Base-by-base conservation (phyloP, 92 coral and sea anemone genomes). In the Phymanthus crucifer region DNA sequence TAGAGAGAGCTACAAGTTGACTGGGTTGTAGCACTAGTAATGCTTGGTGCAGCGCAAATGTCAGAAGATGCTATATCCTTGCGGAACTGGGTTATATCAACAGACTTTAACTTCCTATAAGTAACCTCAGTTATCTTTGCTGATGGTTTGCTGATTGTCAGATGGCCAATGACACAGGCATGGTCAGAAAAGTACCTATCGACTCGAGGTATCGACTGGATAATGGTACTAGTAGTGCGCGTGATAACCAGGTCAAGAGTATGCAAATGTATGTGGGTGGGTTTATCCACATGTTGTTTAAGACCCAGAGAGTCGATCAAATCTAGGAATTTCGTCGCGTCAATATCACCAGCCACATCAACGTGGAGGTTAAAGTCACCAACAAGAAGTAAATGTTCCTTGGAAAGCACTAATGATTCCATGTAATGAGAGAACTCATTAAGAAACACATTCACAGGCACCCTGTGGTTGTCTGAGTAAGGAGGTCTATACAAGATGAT, bases 181-280 rank as follows among this genome's bases (percentile, higher is more conserved):
- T 87, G 90, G 67, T 87, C 90, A 77, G 86, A 87, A 32, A 87
- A 82, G 67, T 76, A 87, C 72, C 74, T 73, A 37, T 45, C 78
- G 33, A 82, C 50, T 16, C 82, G 16, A 5, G 85, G 89, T 64
- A 68, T 23, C 66, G 61, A 52, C 5, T 52, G 61, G 21, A 86
- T 74, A 57, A 74, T 31, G 43, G 38, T 35, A 32, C 72, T 40
- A 27, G 80, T 48, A 24, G 19, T 61, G 24, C 77, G 74, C 47
- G 86, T 86, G 66, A 86, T 86, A 16, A 80, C 58, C 38, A 86
- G 85, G 40, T 86, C 82, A 38, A 81, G 83, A 46, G 84, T 77
- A 69, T 82, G 80, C 21, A 83, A 75, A 65, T 70, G 82, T 73
- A 58, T 65, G 70, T 87, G 87, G 27, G 90, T 87, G 47, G 81